phyloP scores from a whole-genome alignment of 2,113 vertebrate species.

The Nerophis ophidion region DNA sequence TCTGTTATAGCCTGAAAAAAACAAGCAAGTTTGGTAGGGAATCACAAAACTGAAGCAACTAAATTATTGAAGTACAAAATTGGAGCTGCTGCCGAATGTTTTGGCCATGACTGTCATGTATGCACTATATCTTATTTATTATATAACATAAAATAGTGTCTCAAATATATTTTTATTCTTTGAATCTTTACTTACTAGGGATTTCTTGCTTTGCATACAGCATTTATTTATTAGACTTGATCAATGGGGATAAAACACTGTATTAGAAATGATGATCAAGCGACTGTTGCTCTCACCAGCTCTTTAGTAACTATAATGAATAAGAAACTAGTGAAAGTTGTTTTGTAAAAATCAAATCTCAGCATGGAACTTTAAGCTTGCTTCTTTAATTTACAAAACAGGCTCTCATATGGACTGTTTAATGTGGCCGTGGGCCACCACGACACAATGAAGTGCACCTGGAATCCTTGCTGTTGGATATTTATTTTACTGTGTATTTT shows the following conservation, averaged over 20 bases:
- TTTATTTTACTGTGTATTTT: constrained; percentile 10
- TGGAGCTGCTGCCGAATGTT: too few species aligned
- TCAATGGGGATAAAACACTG: constrained; percentile 9
- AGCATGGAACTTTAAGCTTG: not conserved
- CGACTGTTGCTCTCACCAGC: too few species aligned
- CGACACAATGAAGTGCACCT: not conserved
- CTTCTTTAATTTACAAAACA: not conserved
- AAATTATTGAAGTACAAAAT: too few species aligned
- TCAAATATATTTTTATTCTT: not conserved
- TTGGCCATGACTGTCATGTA: too few species aligned
- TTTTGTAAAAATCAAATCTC: too few species aligned
- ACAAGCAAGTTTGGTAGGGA: too few species aligned
- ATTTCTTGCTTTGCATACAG: constrained; percentile 16
- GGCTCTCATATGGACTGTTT: not conserved
- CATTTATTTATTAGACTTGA: constrained; percentile 3
- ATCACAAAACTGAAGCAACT: too few species aligned
- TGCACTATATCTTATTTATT: too few species aligned
- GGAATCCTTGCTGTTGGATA: constrained; percentile 11
- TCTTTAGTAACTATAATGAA: too few species aligned
- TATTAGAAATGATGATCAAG: too few species aligned
- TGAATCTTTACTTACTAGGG: constrained; percentile 5
- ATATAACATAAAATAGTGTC: not conserved
- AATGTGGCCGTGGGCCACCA: not conserved
- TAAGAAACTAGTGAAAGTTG: too few species aligned
- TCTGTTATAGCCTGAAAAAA: too few species aligned